These are phyloP conservation scores for Catocala sponsa DNA, from an alignment of 2,888 invertebrate genomes.

Conservation along the genomic window DNA sequence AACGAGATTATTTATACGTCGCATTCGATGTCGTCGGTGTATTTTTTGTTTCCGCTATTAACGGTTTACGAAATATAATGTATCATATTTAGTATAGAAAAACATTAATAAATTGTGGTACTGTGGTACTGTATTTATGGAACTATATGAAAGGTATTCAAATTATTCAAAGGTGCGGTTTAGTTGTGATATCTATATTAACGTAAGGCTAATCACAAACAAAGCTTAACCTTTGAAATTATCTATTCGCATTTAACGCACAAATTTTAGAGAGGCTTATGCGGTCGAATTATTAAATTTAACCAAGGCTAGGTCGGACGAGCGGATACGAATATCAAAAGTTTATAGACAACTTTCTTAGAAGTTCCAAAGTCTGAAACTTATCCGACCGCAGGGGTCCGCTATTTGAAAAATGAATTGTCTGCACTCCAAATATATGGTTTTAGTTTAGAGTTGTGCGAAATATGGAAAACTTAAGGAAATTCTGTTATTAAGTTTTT, in stretches of 20 bases:
- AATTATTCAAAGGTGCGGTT: constrained; percentile 17
- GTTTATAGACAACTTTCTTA: constrained; percentile 70
- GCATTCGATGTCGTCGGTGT: constrained; percentile 20
- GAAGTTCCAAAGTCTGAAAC: constrained; percentile 72
- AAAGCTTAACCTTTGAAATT: constrained; percentile 39
- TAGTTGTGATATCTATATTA: constrained; percentile 4
- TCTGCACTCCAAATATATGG: constrained; percentile 83
- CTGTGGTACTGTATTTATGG: background rate
- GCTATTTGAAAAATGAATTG: constrained; percentile 86
- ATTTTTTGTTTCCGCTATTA: constrained; percentile 17
- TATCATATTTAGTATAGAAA: background rate
- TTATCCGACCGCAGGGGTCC: constrained; percentile 64
- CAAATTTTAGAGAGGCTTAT: constrained; percentile 52
- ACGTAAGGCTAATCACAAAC: constrained; percentile 9
- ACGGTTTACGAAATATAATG: constrained; percentile 7
- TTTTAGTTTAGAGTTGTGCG: constrained; percentile 70
- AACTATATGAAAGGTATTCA: constrained; percentile 4
- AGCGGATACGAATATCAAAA: constrained; percentile 80
- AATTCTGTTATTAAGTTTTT: constrained; percentile 49
- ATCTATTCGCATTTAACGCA: constrained; percentile 48
- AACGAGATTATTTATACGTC: constrained; percentile 44
- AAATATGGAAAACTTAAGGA: constrained; percentile 69
- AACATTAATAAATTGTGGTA: too few species aligned
- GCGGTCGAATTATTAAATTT: constrained; percentile 74
- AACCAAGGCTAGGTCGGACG: constrained; percentile 64